Base-by-base conservation (phyloP, 2,113 vertebrate species). In the Mugil cephalus region DNA sequence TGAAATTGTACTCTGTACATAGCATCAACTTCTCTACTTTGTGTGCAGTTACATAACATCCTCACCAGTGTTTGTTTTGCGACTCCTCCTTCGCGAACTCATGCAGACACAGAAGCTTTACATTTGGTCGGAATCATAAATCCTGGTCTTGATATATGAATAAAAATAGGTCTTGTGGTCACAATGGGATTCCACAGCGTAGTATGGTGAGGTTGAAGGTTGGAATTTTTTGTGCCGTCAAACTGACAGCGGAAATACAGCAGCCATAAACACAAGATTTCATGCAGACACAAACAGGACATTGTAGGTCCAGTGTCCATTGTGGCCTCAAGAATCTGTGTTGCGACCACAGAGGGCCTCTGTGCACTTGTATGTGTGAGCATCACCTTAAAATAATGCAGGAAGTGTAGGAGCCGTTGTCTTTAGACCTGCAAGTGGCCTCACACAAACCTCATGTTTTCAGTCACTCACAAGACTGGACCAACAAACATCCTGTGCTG, bases 291-390 rank as follows among this genome's bases (percentile, higher is more conserved):
- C 54, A 40, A 18, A 34, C 59, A 36, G 69, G 7, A 14, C 19
- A 18, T 59, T 12, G 4, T 39, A 4, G 1, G 13, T 56, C 43
- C 72, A 40, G 46, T 10, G 43, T 5, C 58, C 48, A 17, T 1
- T 7, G 5, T 45, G 19, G 24, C 71, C 78, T 60, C 60, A 83
- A 43, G 68, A 79, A 85, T 85, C 35, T 35, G 0, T 8, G 40
- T 19, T 24, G 74, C 46, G 70, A 74, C 82, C 85, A 59, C 71
- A 77, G 17, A 74, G 53, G 52, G 71, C 47, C 6, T 58, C 67
- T 21, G 8, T 40, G 55, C 50, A 11, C 58, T 66, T 38, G 6
- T 12, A 51, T 76, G 39, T 56, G 39, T 59, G 1, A 43, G 52
- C 56, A 38, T 59, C 39, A 13, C 43, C 58, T 51, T 21, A 10